Base-by-base conservation (phyloP, 2,113 vertebrate genomes). In the Heliornis fulica region DNA sequence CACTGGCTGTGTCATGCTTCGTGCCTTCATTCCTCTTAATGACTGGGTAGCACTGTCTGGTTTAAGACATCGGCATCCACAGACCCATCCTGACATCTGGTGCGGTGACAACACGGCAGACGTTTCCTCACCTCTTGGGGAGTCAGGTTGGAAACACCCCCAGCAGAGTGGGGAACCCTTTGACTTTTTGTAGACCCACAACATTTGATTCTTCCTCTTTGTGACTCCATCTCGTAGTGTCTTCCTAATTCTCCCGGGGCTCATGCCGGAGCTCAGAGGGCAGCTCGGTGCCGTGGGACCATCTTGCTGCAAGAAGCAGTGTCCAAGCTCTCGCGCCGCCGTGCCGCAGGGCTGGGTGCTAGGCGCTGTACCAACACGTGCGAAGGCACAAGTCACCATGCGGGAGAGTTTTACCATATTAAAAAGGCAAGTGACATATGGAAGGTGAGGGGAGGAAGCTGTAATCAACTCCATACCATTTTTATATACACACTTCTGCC, bases 401-500 rank as follows among this genome's bases (percentile, higher is more conserved):
- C 83, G 8, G 90, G 90, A 94, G 93, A 97, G 68, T 31, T 95
- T 91, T 56, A 71, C 83, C 94, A 66, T 92, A 94, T 96, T 94
- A 90, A 94, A 96, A 95, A 97, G 90, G 94, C 94, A 97, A 96
- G 94, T 93, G 94, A 84, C 96, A 96, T 95, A 95, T 96, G 95
- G 96, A 97, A 95, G 94, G 94, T 96, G 96, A 95, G 96, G 87
- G 95, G 96, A 97, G 95, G 95, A 95, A 95, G 94, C 92, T 86
- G 96, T 85, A 97, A 95, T 92, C 94, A 96, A 96, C 93, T 96
- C 95, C 10, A 60, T 83, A 95, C 96, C 96, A 93, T 97, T 97
- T 97, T 96, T 97, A 96, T 83, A 97, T 93, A 93, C 94, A 96
- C 93, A 93, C 90, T 96, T 94, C 93, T 97, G 96, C 92, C 90